Evolutionary conservation across 2,797 vertebrate genomes (phyloP).

Genomic region (Clarias laeviceps): DNA sequence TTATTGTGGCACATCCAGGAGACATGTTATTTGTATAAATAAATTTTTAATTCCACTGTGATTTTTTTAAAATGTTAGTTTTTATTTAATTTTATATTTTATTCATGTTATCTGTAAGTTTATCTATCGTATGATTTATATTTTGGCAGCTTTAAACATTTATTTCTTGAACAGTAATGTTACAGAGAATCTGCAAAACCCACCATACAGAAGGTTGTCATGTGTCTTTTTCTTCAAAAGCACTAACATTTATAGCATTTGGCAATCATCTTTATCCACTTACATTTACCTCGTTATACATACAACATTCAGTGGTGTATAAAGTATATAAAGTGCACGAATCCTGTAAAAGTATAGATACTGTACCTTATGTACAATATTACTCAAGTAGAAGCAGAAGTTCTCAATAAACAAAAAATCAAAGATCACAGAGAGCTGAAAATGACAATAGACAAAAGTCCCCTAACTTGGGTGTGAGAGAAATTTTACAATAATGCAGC

Average conservation of each 20-base stretch:
- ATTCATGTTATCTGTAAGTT: background rate
- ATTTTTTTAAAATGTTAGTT: background rate
- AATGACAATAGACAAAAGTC: too few relatives aligned
- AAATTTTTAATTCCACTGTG: background rate
- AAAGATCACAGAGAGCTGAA: too few relatives aligned
- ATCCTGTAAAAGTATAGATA: too few relatives aligned
- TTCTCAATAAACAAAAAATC: too few relatives aligned
- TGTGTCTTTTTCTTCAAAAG: background rate
- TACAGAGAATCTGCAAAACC: background rate
- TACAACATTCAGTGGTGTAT: too few relatives aligned
- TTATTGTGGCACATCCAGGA: background rate
- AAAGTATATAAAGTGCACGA: too few relatives aligned
- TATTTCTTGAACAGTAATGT: background rate
- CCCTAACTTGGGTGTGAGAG: too few relatives aligned
- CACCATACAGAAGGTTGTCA: background rate
- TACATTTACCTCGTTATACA: too few relatives aligned
- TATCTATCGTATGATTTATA: background rate
- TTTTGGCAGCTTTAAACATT: background rate
- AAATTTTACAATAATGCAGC: too few relatives aligned
- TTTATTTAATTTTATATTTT: background rate
- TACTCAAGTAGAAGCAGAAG: too few relatives aligned
- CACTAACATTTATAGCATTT: background rate
- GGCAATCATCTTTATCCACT: too few relatives aligned
- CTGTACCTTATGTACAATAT: too few relatives aligned
- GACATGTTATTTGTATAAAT: background rate